These are phyloP conservation scores for Eubasilissa splendida DNA, from an alignment of 2,888 invertebrate genomes.

Conservation along the genomic window DNA sequence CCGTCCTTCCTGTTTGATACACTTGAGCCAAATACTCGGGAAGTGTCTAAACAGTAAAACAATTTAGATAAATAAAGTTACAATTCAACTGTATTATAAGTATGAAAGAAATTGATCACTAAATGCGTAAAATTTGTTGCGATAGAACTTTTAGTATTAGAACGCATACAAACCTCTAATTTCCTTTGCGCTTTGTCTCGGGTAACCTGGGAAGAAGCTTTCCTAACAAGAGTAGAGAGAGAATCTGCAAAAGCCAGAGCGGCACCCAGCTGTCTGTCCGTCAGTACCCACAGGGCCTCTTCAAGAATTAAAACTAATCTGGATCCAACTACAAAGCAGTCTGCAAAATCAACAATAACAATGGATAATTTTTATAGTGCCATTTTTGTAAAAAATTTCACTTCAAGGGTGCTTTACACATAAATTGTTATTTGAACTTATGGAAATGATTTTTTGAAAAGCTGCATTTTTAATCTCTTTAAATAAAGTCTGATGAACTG, in stretches of 20 bases:
- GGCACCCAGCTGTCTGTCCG: constrained; percentile 95
- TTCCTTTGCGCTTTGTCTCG: constrained; percentile 89
- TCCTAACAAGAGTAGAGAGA: constrained; percentile 84
- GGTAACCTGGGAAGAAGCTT: constrained; percentile 83
- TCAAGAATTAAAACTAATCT: constrained; percentile 93
- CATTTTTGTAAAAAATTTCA: too few relatives aligned
- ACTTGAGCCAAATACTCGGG: constrained; percentile 84
- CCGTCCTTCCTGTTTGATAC: constrained; percentile 68
- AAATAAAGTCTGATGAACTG: too few relatives aligned
- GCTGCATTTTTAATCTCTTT: too few relatives aligned
- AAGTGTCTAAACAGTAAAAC: constrained; percentile 69
- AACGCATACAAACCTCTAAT: constrained; percentile 75
- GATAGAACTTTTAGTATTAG: neutral
- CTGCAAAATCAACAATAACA: constrained; percentile 69
- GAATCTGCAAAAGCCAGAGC: constrained; percentile 92
- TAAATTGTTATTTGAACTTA: too few relatives aligned
- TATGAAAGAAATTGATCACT: too few relatives aligned
- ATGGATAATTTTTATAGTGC: too few relatives aligned
- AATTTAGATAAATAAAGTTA: neutral
- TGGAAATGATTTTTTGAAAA: too few relatives aligned
- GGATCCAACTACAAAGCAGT: constrained; percentile 94
- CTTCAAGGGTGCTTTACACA: too few relatives aligned
- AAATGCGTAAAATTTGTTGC: too few relatives aligned
- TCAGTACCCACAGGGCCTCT: constrained; percentile 96
- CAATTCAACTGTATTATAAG: too few relatives aligned